Evolutionary conservation across 1,140 invertebrate genomes (phyloP).

Genomic region (Nephotettix cincticeps): DNA sequence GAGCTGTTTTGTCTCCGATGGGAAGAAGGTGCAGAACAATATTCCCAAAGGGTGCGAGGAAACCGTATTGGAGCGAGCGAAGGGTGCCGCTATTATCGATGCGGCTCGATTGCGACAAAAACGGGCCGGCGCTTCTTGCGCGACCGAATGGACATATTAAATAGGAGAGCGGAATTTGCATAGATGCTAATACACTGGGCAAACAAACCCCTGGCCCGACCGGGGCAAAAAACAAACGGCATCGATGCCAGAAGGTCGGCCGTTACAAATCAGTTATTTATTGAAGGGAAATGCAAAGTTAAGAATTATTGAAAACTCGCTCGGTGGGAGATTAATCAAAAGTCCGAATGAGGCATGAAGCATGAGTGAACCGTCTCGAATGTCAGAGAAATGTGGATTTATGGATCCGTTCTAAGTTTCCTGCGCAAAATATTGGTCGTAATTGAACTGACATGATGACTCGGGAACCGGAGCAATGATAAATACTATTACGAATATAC

Average conservation of each 20-base stretch:
- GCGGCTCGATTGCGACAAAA: conserved; percentile 2
- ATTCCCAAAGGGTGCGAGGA: conserved; percentile 7
- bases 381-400: no score
- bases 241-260: background rate
- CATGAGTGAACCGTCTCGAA: no score
- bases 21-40: conserved; percentile 8
- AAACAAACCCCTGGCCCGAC: background rate
- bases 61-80: background rate
- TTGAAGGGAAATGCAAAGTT: conserved; percentile 16
- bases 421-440: no score
- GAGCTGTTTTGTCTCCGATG: background rate
- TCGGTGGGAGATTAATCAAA: background rate
- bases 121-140: background rate
- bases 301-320: background rate
- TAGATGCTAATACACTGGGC: conserved; percentile 10
- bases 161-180: background rate
- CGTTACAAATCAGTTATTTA: conserved; percentile 21
- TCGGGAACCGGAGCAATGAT: no score
- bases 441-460: no score
- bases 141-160: background rate
- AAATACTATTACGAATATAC: no score
- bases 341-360: background rate
- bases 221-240: conserved; percentile 15
- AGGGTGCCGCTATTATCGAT: conserved; percentile 8
- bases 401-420: no score